Conservation (phyloP, 1,140 invertebrate species). For the Aphaenogaster ashmeadi region DNA sequence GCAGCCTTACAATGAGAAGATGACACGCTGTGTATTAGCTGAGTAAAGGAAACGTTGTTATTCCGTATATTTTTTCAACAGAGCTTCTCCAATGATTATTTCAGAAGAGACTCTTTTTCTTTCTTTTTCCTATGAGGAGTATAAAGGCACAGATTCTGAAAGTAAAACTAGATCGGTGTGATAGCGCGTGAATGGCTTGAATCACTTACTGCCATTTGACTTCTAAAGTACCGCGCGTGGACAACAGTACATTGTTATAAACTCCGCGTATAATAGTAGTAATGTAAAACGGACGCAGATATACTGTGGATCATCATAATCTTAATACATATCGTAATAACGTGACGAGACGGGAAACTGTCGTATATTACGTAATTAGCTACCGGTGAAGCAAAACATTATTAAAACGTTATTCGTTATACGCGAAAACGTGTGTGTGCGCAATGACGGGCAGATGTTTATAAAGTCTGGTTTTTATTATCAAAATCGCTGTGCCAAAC, state of each 20-base stretch:
- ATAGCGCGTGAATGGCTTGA: conserved; percentile 42
- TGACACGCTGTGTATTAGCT: conserved; percentile 58
- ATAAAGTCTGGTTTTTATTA: conserved; percentile 73
- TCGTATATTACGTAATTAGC: conserved; percentile 36
- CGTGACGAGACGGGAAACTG: conserved; percentile 25
- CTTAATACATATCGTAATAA: conserved; percentile 76
- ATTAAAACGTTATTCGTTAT: conserved; percentile 18
- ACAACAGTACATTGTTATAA: conserved; percentile 40
- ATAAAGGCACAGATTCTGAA: conserved; percentile 72
- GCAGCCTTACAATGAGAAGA: conserved; percentile 60
- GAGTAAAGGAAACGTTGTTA: conserved; percentile 31
- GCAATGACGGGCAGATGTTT: conserved; percentile 44
- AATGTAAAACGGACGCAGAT: conserved; percentile 14
- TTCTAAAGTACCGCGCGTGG: conserved; percentile 57
- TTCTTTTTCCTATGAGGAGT: background rate
- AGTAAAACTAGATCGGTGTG: conserved; percentile 70
- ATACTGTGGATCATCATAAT: conserved; percentile 65
- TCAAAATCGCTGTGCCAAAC: conserved; percentile 74
- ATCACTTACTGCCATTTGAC: conserved; percentile 72
- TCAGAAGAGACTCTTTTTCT: background rate
- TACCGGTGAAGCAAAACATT: conserved; percentile 44
- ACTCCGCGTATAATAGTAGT: conserved; percentile 3
- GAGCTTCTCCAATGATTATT: background rate
- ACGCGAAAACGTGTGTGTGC: background rate
- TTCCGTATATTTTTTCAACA: background rate